Percentiles rank a stretch among this genome's conserved stretches.
Conservation (phyloP, 2,888 invertebrate genomes). For the Rhagonycha lutea region DNA sequence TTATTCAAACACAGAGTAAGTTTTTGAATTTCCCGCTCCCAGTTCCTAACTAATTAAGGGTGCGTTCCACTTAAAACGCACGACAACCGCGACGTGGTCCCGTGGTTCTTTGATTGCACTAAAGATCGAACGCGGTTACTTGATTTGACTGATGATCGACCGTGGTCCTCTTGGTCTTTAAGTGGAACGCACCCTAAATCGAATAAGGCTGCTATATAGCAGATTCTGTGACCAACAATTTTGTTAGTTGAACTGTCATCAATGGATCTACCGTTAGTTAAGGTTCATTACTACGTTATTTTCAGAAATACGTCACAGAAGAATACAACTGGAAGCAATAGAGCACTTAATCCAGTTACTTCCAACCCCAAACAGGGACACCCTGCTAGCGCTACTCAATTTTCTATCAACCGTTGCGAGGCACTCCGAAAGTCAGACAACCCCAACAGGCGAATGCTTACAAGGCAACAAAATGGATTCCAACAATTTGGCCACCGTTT, state of each 20-base stretch:
- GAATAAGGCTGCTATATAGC: too few relatives aligned
- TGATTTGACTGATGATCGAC: too few relatives aligned
- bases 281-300: background rate
- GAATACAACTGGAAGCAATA: constrained; percentile 81
- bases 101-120: too few relatives aligned
- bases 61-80: too few relatives aligned
- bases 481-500: constrained; percentile 88
- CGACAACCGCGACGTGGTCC: too few relatives aligned
- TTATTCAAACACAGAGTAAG: constrained; percentile 90
- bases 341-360: constrained; percentile 83
- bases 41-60: too few relatives aligned
- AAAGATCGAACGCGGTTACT: too few relatives aligned
- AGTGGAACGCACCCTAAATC: too few relatives aligned
- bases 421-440: constrained; percentile 69
- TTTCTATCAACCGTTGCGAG: constrained; percentile 80
- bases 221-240: too few relatives aligned
- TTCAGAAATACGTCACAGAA: constrained; percentile 79
- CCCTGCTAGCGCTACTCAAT: constrained; percentile 78
- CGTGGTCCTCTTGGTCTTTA: too few relatives aligned
- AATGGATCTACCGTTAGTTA: too few relatives aligned
- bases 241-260: too few relatives aligned
- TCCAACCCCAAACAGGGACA: constrained; percentile 87
- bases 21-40: constrained; percentile 27
- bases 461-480: constrained; percentile 94
- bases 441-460: constrained; percentile 61